Evolutionary conservation across 1,140 invertebrate genomes (phyloP), one percentile per base, ranked within the genome.

Genomic region (Drosophila orena): DNA sequence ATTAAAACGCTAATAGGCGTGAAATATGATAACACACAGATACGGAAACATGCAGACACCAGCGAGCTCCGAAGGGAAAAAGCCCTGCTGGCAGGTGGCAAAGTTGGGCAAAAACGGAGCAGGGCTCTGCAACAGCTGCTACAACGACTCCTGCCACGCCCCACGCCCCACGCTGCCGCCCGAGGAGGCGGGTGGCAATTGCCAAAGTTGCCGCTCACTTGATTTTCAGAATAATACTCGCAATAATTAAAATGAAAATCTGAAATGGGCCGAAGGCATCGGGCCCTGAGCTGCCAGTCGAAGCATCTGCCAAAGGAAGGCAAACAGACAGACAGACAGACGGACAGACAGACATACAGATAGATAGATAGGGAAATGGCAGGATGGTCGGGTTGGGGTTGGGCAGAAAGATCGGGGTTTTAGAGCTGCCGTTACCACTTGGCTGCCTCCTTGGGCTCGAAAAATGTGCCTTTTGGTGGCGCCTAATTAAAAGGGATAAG

Each of bases 201-300:
- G 44, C 40, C 70, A 61, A 83, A 89, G 60, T 77, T 86, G 75
- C 78, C 79, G 76, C 79, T 79, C 70, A 85, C 83, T 83, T 88
- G 83, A 83, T 77, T 88, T 83, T 70, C 76, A 69, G 79, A 79
- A 88, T 83, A 89, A 88, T 88, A 81, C 70, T 81, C 60, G 83
- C 78, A 83, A 88, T 88, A 88, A 88, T 88, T 88, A 88, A 88
- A 88, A 88, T 89, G 75, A 81, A 88, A 89, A 88, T 88, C 77
- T 76, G 84, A 88, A 83, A 79, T 60, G 83, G 59, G 61, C 66
- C 77, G 56, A 80, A 66, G 68, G 58, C 71, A 59, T 47, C 24
- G 46, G 59, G 38, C 27, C 14, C 50, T 46, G 30, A 30, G 52
- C 34, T 65, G 59, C 38, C 69, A 61, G 71, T 65, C 34, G 47